Evolutionary conservation across 2,888 invertebrate genomes (phyloP), one percentile per base, ranked within the genome.

Genomic region (Prenolepis imparis): DNA sequence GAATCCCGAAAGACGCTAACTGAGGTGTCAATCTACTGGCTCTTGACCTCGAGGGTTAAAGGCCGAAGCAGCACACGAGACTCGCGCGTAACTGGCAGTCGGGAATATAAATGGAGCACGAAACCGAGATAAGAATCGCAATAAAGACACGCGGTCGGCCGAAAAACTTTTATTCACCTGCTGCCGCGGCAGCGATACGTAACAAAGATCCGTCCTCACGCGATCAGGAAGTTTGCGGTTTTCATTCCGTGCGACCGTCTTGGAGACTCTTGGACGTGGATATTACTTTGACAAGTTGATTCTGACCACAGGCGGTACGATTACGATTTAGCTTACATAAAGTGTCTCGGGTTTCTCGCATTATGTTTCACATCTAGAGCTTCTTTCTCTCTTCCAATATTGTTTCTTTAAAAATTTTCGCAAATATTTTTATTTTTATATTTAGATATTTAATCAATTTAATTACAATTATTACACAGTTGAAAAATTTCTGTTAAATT

Each of bases 271-370:
- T 83, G 75, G 80, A 66, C 55, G 75, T 84, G 66, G 85, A 87
- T 87, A 86, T 90, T 90, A 88, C 88, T 85, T 88, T 78, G 88
- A 88, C 87, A 90, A 88, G 88, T 90, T 90, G 88, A 89, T 90
- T 86, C 86, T 85, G 84, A 81, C 73, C 70, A 15, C 59, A 6
- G 32, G 21, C 32, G 36, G 21, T 59, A 24, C 18, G 12, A 2
- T 70, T 32, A 24, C 59, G 59, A 24, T 70, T 41, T 21, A 48
- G 41, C 8, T 59, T 36, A 70, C 11, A 44, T 11, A 15, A 67
- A n/a, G 1, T 32, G 55, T 44, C 18, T n/a, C 28, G 3, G 15
- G 21, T 68, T 59, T 21, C 18, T n/a, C 11, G 41, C 55, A 41
- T 11, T 41, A 15, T 11, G 1, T 52, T 21, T 64, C 12, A 6